phyloP scores from a whole-genome alignment of 2,888 invertebrate genomes.

The Megaustenia siamemsis region DNA sequence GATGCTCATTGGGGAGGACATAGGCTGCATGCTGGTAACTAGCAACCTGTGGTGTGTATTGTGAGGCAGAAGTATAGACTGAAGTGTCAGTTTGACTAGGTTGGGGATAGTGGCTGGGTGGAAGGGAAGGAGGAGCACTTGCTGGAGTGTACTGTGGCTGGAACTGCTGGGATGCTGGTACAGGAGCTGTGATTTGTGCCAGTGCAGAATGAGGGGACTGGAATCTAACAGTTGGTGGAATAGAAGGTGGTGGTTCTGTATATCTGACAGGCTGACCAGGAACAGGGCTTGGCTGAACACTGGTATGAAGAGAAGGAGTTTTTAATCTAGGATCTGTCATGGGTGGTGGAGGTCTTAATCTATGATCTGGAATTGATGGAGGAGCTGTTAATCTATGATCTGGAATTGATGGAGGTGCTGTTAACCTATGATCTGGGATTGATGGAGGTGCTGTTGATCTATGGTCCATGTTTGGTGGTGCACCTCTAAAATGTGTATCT shows the following conservation, averaged over 20 bases:
- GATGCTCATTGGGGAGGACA: background rate
- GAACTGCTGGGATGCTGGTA: slow-evolving; percentile 25
- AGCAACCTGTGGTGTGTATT: slow-evolving; percentile 5
- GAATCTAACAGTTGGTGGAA: slow-evolving; percentile 3
- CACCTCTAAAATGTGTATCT: slow-evolving; percentile 11
- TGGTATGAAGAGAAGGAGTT: background rate
- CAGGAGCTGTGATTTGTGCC: slow-evolving; percentile 3
- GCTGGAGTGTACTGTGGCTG: slow-evolving; percentile 5
- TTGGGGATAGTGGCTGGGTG: slow-evolving; percentile 17
- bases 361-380: slow-evolving; percentile 1
- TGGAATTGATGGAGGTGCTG: background rate
- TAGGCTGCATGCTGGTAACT: slow-evolving; percentile 28
- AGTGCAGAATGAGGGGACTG: slow-evolving; percentile 28
- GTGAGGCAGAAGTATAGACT: slow-evolving; percentile 7
- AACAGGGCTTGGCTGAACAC: slow-evolving; percentile 1
- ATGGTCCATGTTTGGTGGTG: background rate
- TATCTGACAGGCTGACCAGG: slow-evolving; percentile 3
- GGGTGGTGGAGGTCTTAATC: slow-evolving; percentile 27
- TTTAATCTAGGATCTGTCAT: slow-evolving; percentile 14
- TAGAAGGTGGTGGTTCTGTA: slow-evolving; percentile 17
- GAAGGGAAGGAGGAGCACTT: slow-evolving; percentile 11
- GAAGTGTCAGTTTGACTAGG: slow-evolving; percentile 4
- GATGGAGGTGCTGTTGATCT: slow-evolving; percentile 2
- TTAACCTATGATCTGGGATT: background rate
- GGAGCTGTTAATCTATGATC: slow-evolving; percentile 9